Evolutionary conservation across 2,797 vertebrate species (phyloP), one percentile per base, ranked within the genome.

Genomic region (Salmo trutta): DNA sequence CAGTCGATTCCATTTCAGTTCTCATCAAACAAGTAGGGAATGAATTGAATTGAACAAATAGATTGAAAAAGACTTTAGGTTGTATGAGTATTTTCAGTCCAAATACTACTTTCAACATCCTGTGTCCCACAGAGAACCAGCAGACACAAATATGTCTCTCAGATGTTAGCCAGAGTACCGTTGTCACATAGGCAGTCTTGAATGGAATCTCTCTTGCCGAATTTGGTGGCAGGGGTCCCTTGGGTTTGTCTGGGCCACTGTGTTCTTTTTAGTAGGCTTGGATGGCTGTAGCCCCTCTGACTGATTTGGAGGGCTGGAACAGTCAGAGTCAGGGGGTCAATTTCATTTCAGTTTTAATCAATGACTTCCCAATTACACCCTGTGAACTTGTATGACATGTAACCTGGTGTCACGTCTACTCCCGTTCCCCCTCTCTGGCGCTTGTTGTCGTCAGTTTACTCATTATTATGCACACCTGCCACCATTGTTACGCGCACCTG

Each of bases 1-100:
- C 70, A 83, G 80, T 85, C 81, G 86, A 70, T 77, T 79, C 84
- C 73, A 86, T 84, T 81, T 81, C 3, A 33, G 73, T 73, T 83
- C 31, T 75, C 76, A 73, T 81, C 81, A 78, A 72, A 74, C 66
- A 79, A 59, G 75, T 33, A 69, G 79, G 21, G 71, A 75, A 47
- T 65, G 66, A 71, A 76, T 78, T 68, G 52, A 52, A 51, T 36
- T 67, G 47, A 78, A 54, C 75, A 81, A 27, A 80, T 76, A 72
- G 80, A 80, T 82, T 62, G 3, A 82, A 31, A 81, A 78, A 75
- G 81, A 79, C 81, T 33, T 3, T 84, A 81, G 41, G 73, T 84
- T 84, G 68, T 59, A n/a, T 75, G 27, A 52, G 68, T 62, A 33
- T 33, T 68, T 68, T 68, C 27, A 33, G 15, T 68, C 3, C 16